Evolutionary conservation across 1,140 invertebrate genomes (phyloP), one percentile per base, ranked within the genome.

Genomic region (Pseudachorutes palmiensis): DNA sequence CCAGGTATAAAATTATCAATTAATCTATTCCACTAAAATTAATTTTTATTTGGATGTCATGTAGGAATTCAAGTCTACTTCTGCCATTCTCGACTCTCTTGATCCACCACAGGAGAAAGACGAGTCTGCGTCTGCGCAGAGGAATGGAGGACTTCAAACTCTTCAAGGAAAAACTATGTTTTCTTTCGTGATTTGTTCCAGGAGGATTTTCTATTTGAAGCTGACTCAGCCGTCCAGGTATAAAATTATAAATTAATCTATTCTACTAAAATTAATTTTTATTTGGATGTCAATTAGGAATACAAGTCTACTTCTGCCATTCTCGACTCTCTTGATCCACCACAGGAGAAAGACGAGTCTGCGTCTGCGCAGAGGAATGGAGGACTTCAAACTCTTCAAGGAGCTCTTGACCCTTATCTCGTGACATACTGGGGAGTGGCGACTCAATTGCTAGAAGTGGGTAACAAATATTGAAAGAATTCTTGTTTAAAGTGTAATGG

Each of bases 151-250:
- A 5, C 36, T 9, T 19, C 36, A 9, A 19, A 9, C n/a, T n/a
- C n/a, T n/a, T n/a, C n/a, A n/a, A n/a, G n/a, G 69, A 22, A 63
- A 30, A n/a, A 12, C 66, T 2, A 67, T 65, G 28, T 68, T 68
- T 22, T 72, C 58, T 41, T 29, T 72, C 2, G 65, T 72, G 24
- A 30, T n/a, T 59, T 70, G 9, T 59, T 73, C 31, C 19, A 22
- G 5, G 69, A 73, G 51, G 72, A 73, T 26, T 73, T 73, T 65
- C 41, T 68, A 14, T 69, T 66, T 64, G 22, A 61, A 58, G 45
- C 41, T 19, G 64, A 64, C 51, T 28, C 3, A 36, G 24, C n/a
- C n/a, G 5, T 2, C 9, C n/a, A 2, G 29, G 61, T 62, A 62
- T n/a, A n/a, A n/a, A n/a, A n/a, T n/a, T n/a, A n/a, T n/a, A n/a